Conservation (phyloP, 2,797 vertebrate species). For the Onychomys leucogaster region DNA sequence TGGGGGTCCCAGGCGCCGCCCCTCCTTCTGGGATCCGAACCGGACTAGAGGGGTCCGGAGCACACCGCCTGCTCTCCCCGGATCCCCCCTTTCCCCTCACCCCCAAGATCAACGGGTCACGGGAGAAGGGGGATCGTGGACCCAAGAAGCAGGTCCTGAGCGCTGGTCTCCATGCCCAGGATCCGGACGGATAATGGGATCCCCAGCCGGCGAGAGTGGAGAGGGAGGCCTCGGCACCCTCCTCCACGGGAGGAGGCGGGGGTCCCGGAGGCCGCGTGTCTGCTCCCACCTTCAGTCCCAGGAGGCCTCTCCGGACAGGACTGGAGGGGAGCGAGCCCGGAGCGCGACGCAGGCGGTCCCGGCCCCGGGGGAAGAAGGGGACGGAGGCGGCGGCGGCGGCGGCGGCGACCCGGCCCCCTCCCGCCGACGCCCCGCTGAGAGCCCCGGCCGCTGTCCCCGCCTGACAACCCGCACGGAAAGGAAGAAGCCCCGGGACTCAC, state of each 20-base stretch:
- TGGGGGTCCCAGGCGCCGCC: conserved; percentile 64
- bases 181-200: conserved; percentile 76
- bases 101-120: conserved; percentile 51
- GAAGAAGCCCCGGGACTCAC: conserved; percentile 89
- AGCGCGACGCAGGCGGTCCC: conserved; percentile 55
- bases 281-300: conserved; percentile 71
- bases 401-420: conserved; percentile 75
- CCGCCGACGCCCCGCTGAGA: conserved; percentile 57
- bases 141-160: conserved; percentile 34
- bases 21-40: conserved; percentile 73
- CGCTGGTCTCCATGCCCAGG: conserved; percentile 39
- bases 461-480: conserved; percentile 81
- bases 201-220: not conserved
- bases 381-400: too few relatives aligned
- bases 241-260: not conserved
- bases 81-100: not conserved
- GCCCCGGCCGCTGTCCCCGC: conserved; percentile 55
- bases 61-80: not conserved
- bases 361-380: conserved; percentile 25
- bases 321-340: conserved; percentile 60
- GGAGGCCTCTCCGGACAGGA: conserved; percentile 72
- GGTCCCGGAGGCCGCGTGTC: conserved; percentile 73
- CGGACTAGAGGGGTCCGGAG: not conserved
- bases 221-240: conserved; percentile 46
- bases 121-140: not conserved